Conservation (phyloP, 1,140 invertebrate species). For the Drosophila lacteicornis region DNA sequence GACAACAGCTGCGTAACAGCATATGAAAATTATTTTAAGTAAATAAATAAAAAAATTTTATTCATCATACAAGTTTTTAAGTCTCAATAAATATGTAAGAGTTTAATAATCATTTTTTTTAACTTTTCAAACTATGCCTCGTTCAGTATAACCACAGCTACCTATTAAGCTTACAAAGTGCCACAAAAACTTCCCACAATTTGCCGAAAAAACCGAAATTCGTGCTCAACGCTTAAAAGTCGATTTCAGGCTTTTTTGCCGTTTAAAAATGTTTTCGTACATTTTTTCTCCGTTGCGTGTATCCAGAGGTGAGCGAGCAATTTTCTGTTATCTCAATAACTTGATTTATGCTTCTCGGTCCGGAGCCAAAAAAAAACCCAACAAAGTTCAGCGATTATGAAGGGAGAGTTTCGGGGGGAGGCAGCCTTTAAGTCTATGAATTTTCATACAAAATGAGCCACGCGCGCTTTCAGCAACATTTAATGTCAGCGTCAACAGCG, state of each 20-base stretch:
- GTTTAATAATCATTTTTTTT: not conserved
- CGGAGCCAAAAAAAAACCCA: constrained; percentile 28
- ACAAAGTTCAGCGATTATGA: constrained; percentile 46
- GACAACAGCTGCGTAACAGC: too few species aligned
- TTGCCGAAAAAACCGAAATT: constrained; percentile 10
- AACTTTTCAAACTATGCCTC: not conserved
- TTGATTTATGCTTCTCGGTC: constrained; percentile 64
- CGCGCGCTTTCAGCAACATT: constrained; percentile 67
- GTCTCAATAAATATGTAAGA: too few species aligned
- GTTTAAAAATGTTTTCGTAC: constrained; percentile 13
- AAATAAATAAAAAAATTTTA: too few species aligned
- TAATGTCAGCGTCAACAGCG: constrained; percentile 68
- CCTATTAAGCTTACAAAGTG: constrained; percentile 1
- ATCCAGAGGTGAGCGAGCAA: constrained; percentile 54
- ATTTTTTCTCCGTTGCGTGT: constrained; percentile 24
- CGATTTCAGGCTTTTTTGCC: constrained; percentile 18
- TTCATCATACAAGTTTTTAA: not conserved
- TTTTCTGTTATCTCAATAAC: constrained; percentile 66
- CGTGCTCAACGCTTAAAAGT: constrained; percentile 46
- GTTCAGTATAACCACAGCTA: not conserved
- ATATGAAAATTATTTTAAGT: not conserved
- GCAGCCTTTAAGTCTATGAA: constrained; percentile 53
- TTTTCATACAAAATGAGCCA: constrained; percentile 61
- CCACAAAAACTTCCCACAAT: constrained; percentile 8
- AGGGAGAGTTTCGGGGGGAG: not conserved